Evolutionary conservation across 2,888 invertebrate species (phyloP).

Genomic region (Vandiemenella viatica): DNA sequence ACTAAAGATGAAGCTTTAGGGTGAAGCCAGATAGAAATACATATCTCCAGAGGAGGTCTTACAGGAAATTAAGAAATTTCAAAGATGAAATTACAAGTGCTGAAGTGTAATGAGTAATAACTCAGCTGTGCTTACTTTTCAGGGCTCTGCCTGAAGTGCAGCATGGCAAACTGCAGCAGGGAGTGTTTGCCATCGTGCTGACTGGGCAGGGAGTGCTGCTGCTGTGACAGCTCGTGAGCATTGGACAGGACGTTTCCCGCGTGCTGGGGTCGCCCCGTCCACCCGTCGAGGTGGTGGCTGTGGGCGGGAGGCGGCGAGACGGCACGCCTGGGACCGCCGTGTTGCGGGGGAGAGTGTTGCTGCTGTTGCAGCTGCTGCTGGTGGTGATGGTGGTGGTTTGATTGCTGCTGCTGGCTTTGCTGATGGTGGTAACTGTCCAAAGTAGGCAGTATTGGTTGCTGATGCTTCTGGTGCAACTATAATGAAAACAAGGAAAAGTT

Average conservation of each 20-base stretch:
- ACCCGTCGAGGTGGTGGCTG: slow-evolving; percentile 5
- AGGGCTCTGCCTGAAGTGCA: slow-evolving; percentile 81
- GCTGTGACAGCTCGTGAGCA: slow-evolving; percentile 5
- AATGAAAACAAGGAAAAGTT: too few species aligned
- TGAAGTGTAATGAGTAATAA: too few species aligned
- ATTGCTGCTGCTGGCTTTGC: slow-evolving; percentile 14
- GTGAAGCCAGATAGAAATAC: too few species aligned
- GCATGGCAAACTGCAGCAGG: slow-evolving; percentile 89
- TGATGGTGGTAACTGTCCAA: slow-evolving; percentile 4
- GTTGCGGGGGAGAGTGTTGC: slow-evolving; percentile 12
- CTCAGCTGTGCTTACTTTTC: slow-evolving; percentile 87
- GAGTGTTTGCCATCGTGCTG: slow-evolving; percentile 68
- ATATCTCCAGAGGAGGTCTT: too few species aligned
- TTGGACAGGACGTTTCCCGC: background rate
- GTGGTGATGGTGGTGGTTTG: too few species aligned
- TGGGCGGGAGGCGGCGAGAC: background rate
- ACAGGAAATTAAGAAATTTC: too few species aligned
- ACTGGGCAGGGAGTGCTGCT: too few species aligned
- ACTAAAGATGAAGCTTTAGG: too few species aligned
- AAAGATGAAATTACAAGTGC: too few species aligned
- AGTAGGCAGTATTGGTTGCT: slow-evolving; percentile 15
- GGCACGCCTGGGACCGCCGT: background rate
- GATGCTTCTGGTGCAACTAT: slow-evolving; percentile 12
- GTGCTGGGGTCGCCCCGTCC: slow-evolving; percentile 1
- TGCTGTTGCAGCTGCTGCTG: slow-evolving; percentile 18